Conservation (phyloP, 2,797 vertebrate genomes). For the Esox masquinongy region DNA sequence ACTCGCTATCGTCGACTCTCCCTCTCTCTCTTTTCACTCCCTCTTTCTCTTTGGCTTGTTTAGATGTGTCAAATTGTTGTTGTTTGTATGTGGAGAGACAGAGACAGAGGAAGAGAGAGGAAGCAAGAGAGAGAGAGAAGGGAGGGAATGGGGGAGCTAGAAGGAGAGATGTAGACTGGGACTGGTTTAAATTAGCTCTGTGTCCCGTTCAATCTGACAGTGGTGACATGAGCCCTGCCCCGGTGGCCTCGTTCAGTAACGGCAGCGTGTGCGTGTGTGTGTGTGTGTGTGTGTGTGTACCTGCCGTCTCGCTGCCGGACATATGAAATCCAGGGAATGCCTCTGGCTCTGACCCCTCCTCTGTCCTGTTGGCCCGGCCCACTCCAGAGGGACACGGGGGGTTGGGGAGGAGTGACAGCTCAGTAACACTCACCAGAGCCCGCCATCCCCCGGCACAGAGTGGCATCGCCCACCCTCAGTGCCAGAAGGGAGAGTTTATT, state of each 20-base stretch:
- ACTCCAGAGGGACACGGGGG: constrained; percentile 53
- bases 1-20: constrained; percentile 18
- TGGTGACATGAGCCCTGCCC: constrained; percentile 68
- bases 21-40: neutral
- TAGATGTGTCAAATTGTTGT: constrained; percentile 31
- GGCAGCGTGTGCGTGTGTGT: constrained; percentile 34
- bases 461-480: constrained; percentile 94
- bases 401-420: constrained; percentile 82
- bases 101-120: constrained; percentile 9
- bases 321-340: constrained; percentile 81
- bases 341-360: constrained; percentile 60
- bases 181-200: constrained; percentile 71
- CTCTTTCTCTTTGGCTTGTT: constrained; percentile 38
- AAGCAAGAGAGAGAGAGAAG: constrained; percentile 7
- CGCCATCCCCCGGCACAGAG: constrained; percentile 80
- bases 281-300: constrained; percentile 31
- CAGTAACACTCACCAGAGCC: constrained; percentile 94
- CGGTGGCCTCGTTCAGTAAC: constrained; percentile 54
- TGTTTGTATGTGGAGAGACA: neutral
- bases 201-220: constrained; percentile 73
- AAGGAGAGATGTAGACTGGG: constrained; percentile 41
- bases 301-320: constrained; percentile 56
- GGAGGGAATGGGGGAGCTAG: constrained; percentile 12
- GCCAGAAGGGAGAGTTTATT: constrained; percentile 96
- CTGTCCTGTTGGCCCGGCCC: constrained; percentile 53